Base-by-base conservation (phyloP, 2,113 vertebrate species). In the Octodon degus region DNA sequence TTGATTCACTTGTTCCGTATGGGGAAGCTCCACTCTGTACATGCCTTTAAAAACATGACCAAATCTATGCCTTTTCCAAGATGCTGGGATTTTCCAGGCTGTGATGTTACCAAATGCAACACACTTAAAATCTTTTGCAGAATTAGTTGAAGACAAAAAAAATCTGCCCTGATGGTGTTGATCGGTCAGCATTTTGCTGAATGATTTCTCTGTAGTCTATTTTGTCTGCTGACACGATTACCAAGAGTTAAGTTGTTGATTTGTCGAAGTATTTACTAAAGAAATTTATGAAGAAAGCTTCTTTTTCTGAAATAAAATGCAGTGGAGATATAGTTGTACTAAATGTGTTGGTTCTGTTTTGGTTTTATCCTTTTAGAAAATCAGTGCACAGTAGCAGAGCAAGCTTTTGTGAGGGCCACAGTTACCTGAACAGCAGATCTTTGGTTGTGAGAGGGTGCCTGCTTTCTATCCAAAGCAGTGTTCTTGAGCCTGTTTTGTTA, bases 401-500 rank as follows among this genome's bases (percentile, higher is more conserved):
- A 89, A 40, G 92, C 20, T 24, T 87, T 96, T 67, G 32, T 89
- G 11, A 34, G 19, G 79, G 10, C 24, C 88, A 92, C 81, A 94
- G 95, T 68, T 93, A 3, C n/a, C 82, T 24, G 82, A 91, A 72
- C 20, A 79, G 20, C 92, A 0, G 72, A 72, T 53, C 55, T 67
- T 70, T 94, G 90, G 88, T 50, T 91, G 43, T 79, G 86, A 95
- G 81, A 96, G 62, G 92, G 30, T 27, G 89, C 19, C 5, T 0
- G 81, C 20, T n/a, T 89, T 92, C 86, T 30, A 95, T n/a, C 14
- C 5, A 7, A 70, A 65, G 85, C 90, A 72, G 96, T 40, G 12
- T 65, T 96, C 97, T 90, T 84, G 92, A 96, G 19, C 74, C 91
- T 97, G 2, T 89, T 97, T 81, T 92, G 89, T 97, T 98, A 97